Base-by-base conservation (phyloP, 2,888 invertebrate genomes). In the Xylota segnis region DNA sequence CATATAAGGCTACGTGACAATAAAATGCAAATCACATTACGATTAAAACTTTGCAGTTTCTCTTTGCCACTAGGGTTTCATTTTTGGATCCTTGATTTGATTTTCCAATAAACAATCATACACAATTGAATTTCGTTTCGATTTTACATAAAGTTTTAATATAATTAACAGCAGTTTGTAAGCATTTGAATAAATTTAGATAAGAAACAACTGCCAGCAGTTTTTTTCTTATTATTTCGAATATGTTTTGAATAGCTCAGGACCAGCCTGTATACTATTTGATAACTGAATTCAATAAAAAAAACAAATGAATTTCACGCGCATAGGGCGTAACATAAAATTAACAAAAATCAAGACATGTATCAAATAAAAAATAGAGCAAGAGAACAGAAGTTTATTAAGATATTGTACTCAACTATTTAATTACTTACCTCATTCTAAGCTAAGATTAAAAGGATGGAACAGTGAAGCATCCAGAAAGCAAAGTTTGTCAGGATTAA, bases 221-320 rank as follows among this genome's bases (percentile, higher is more conserved):
- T 43, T 43, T n/a, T 6, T 43, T 34, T 34, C 10, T 40, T 40
- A n/a, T 34, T 34, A 34, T 34, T 40, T n/a, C n/a, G 10, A 12
- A n/a, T 43, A n/a, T n/a, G n/a, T 23, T 43, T 14, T n/a, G 6
- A 43, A 14, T 14, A 43, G 43, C 14, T 43, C 14, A 5, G 43
- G 43, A 43, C 14, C 43, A 43, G 43, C 43, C 43, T 43, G 43
- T 43, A n/a, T 14, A 43, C 43, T 43, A 43, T 43, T 43, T 43
- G 14, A 43, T 14, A 43, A 43, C 5, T 4, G 2, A 40, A 40
- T 3, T n/a, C 7, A 40, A 40, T n/a, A 40, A 5, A 40, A 14
- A 6, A 14, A 34, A 5, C 9, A 9, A 4, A 14, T 43, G 14
- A n/a, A 43, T 14, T 9, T 37, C 1, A 37, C 7, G 9, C 7